phyloP scores from a whole-genome alignment of 2,113 vertebrate species.

The Tupaia tana region DNA sequence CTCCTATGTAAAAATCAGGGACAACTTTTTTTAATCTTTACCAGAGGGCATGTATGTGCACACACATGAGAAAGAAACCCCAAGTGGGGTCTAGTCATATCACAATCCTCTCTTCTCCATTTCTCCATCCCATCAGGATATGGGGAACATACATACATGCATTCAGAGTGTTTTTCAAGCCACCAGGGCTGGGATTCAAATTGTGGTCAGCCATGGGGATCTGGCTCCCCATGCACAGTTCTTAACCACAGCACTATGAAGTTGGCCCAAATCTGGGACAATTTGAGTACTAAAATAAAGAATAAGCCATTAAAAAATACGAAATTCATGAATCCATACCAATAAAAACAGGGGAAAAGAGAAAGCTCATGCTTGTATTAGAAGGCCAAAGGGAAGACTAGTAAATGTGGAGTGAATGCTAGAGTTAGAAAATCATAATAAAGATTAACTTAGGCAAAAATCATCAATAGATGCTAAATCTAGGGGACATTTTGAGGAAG shows the following conservation, averaged over 20 bases:
- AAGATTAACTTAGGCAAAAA: conserved; percentile 31
- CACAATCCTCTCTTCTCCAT: no score
- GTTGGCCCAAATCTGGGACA: background rate
- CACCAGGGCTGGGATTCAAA: no score
- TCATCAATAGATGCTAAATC: conserved; percentile 30
- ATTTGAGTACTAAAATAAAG: conserved; percentile 45
- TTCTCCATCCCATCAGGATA: no score
- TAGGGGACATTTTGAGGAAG: background rate
- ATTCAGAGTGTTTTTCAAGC: no score
- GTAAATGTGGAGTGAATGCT: background rate
- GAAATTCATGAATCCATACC: background rate
- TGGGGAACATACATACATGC: no score
- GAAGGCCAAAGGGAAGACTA: background rate
- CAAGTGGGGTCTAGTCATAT: no score
- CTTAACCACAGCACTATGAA: no score
- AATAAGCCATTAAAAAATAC: conserved; percentile 17
- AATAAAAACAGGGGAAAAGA: background rate
- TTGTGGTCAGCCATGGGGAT: no score
- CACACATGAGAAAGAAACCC: no score
- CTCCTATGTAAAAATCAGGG: background rate
- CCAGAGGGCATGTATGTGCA: no score
- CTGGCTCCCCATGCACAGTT: no score
- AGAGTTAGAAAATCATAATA: conserved; percentile 3
- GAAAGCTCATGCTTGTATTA: background rate
- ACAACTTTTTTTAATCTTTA: no score